Base-by-base conservation (phyloP, 2,797 vertebrate genomes). In the Diceros bicornis region DNA sequence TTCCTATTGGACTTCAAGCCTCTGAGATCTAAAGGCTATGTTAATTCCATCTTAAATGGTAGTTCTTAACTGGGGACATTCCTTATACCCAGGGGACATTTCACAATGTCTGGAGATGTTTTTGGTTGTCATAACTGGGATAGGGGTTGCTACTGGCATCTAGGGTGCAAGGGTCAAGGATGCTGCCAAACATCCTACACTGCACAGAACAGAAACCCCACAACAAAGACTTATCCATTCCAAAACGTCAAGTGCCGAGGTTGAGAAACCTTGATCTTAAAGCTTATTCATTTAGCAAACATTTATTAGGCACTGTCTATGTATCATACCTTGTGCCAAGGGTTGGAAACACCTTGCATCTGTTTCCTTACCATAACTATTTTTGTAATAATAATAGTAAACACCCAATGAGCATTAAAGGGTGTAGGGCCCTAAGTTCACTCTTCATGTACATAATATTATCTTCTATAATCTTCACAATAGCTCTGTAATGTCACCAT, bases 281-380 rank as follows among this genome's bases (percentile, higher is more conserved):
- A 68, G 12, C 8, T 92, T 71, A 34, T 69, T 62, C 29, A 62
- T 18, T 83, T 68, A 44, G 41, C 74, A 92, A 77, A 68, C 81
- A 82, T 34, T 74, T 79, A 61, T 69, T 81, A 82, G 66, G 23
- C 18, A 18, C 23, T 34, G 12, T 68, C 4, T 20, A 2, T 74
- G 10, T 13, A 2, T 32, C 90, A 66, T 8, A 41, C 6, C 18
- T 83, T 50, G 10, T 75, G 34, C 20, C 27, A 34, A 95, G n/a
- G 7, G 20, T n/a, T 64, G 41, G 23, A 78, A 72, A 59, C 50
- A 10, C 21, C 20, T n/a, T 27, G 1, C 29, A 2, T 62, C 44
- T 66, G 1, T 44, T 57, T 90, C 4, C 16, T 94, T 37, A 61
- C 16, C 16, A 21, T 55, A n/a, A 50, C 27, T 75, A 62, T 25